A percentile compares a stretch with the other conserved stretches of the same genome.
These are phyloP conservation scores for Poeciliopsis turrubarensis DNA, from an alignment of 2,113 vertebrate species.

Conservation along the genomic window DNA sequence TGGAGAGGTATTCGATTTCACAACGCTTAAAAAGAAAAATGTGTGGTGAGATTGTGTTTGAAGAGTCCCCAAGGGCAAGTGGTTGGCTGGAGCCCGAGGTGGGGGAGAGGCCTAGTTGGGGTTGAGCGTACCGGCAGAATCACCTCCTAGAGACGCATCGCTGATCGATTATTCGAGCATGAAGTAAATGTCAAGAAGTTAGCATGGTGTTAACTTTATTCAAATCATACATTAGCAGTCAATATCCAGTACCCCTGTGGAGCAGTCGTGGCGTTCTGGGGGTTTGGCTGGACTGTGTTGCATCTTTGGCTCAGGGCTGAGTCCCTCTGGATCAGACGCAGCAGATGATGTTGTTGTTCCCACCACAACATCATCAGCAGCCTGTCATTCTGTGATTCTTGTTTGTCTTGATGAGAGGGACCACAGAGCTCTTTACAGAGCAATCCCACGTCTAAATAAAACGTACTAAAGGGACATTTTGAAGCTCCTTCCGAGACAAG, in stretches of 20 bases:
- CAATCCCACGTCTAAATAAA: conserved; percentile 61
- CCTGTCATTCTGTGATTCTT: conserved; percentile 47
- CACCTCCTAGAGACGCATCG: conserved; percentile 5
- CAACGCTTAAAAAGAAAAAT: conserved; percentile 69
- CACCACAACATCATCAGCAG: conserved; percentile 35
- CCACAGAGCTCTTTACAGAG: conserved; percentile 48
- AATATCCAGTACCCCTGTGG: neutral
- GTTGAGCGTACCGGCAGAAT: conserved; percentile 1
- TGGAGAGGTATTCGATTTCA: conserved; percentile 67
- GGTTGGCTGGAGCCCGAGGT: conserved; percentile 46
- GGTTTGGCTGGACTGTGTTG: conserved; percentile 47
- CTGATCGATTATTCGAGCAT: neutral
- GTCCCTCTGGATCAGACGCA: conserved; percentile 60
- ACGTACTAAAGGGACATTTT: conserved; percentile 50
- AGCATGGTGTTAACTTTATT: conserved; percentile 2
- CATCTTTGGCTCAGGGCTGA: conserved; percentile 42
- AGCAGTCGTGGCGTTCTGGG: conserved; percentile 25
- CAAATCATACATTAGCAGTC: neutral
- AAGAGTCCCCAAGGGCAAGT: conserved; percentile 36
- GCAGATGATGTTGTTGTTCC: too few species aligned
- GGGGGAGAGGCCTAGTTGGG: conserved; percentile 32
- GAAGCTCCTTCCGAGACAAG: conserved; percentile 43
- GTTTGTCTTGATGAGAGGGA: conserved; percentile 71
- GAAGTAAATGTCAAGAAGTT: conserved; percentile 19
- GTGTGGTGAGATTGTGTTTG: conserved; percentile 50